Evolutionary conservation across 2,113 vertebrate species (phyloP), one percentile per base, ranked within the genome.

Genomic region (Patagioenas fasciata): DNA sequence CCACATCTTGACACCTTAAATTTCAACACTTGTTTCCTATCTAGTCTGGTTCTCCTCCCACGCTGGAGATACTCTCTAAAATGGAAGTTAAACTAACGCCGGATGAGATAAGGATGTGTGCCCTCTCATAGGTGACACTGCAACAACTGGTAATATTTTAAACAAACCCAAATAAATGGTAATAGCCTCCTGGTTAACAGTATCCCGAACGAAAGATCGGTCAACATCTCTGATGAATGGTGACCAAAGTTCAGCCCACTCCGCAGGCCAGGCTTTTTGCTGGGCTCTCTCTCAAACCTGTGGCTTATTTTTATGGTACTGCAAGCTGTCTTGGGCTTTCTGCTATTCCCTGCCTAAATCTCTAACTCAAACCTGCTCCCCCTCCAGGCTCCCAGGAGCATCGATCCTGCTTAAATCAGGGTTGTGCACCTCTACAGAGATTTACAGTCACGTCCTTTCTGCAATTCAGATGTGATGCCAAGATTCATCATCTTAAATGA

Each of bases 11-110:
- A 95, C 95, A 95, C 95, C 93, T 89, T 28, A 53, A 31, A 87
- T 50, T 93, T 88, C 86, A 85, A 69, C 84, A 85, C 86, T 88
- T 20, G 75, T 75, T 92, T 97, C 86, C 94, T 92, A 94, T 91
- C 91, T 75, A 26, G 74, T 91, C 93, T 92, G 83, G 54, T 53
- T 92, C 70, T 58, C 88, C 96, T 91, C 95, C 91, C 88, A 94
- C 56, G 15, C 54, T 57, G 86, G 85, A 88, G 94, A 64, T n/a
- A 1, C 31, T 70, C 83, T 90, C 92, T 89, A 40, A 77, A 80
- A 75, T 54, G 84, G 82, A 65, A 85, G 80, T 73, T 92, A 32
- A 91, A 15, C 67, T 23, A 9, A 21, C 5, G n/a, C 81, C 36
- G 92, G 81, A 19, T 14, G 74, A 48, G 85, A 6, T 44, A 3